Conservation (phyloP, 2,797 vertebrate species). For the Glossophaga mutica region DNA sequence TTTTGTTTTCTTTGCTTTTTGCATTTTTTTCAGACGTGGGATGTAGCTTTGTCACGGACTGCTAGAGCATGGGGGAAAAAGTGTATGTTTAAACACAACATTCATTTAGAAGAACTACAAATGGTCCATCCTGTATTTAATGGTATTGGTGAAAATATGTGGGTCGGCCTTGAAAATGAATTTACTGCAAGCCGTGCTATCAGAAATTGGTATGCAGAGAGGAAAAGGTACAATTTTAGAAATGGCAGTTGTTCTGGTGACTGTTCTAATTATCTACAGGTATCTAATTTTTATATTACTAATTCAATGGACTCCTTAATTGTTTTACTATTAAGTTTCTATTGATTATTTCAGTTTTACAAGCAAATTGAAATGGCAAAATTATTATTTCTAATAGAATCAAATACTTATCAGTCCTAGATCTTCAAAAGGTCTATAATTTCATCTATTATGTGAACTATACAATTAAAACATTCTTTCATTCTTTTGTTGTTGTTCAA, state of each 20-base stretch:
- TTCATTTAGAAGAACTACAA: constrained; percentile 21
- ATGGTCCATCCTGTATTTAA: constrained; percentile 79
- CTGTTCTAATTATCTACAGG: constrained; percentile 85
- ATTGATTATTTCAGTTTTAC: constrained; percentile 26
- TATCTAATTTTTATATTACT: constrained; percentile 54
- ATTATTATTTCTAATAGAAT: constrained; percentile 1
- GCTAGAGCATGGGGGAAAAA: constrained; percentile 82
- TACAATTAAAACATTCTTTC: constrained; percentile 2
- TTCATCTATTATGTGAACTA: background rate
- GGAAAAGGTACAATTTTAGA: constrained; percentile 63
- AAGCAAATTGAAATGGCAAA: constrained; percentile 25
- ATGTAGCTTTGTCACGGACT: constrained; percentile 83
- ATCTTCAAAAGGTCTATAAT: background rate
- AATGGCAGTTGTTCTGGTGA: background rate
- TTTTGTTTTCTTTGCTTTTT: constrained; percentile 29
- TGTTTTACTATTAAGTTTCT: background rate
- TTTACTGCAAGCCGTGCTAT: constrained; percentile 67
- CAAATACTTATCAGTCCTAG: background rate
- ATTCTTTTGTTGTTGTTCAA: background rate
- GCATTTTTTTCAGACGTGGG: constrained; percentile 85
- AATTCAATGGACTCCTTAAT: background rate
- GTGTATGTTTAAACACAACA: constrained; percentile 79
- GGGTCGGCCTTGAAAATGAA: constrained; percentile 66
- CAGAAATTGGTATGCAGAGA: constrained; percentile 77
- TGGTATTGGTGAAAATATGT: constrained; percentile 86